These are phyloP conservation scores for Torymus auratus DNA, from an alignment of 2,888 invertebrate genomes.

Conservation along the genomic window DNA sequence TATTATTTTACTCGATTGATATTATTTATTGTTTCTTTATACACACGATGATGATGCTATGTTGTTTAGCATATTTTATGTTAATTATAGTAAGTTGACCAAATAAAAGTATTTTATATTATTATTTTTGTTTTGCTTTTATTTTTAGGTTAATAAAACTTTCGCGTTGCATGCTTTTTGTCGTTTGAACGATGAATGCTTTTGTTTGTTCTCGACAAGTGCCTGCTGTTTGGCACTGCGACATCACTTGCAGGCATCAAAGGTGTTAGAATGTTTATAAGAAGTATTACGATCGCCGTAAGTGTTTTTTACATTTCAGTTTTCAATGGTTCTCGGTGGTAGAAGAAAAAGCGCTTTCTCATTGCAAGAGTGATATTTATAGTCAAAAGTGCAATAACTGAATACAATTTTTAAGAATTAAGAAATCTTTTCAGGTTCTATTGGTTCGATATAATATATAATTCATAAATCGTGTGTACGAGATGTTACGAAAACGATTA, in stretches of 20 bases:
- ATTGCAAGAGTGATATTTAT: conserved; percentile 34
- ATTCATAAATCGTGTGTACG: conserved; percentile 8
- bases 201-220: not conserved
- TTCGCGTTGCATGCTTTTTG: not conserved
- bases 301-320: conserved; percentile 28
- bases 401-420: conserved; percentile 30
- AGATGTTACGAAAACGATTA: conserved; percentile 17
- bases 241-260: conserved; percentile 30
- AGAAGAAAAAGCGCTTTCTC: conserved; percentile 13
- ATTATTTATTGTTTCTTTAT: conserved; percentile 47
- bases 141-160: conserved; percentile 2
- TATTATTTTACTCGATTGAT: conserved; percentile 7
- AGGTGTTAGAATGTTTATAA: conserved; percentile 9
- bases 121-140: conserved; percentile 34
- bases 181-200: not conserved
- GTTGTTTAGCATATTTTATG: conserved; percentile 39
- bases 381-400: conserved; percentile 4
- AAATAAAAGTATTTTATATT: conserved; percentile 56
- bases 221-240: conserved; percentile 23
- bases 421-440: conserved; percentile 43
- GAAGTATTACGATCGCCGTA: not conserved
- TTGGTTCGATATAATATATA: conserved; percentile 51
- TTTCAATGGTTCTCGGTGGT: conserved; percentile 4
- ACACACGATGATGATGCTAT: conserved; percentile 1
- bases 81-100: conserved; percentile 26